phyloP scores from a whole-genome alignment of 2,113 vertebrate genomes.

The Chascanopsetta lugubris region DNA sequence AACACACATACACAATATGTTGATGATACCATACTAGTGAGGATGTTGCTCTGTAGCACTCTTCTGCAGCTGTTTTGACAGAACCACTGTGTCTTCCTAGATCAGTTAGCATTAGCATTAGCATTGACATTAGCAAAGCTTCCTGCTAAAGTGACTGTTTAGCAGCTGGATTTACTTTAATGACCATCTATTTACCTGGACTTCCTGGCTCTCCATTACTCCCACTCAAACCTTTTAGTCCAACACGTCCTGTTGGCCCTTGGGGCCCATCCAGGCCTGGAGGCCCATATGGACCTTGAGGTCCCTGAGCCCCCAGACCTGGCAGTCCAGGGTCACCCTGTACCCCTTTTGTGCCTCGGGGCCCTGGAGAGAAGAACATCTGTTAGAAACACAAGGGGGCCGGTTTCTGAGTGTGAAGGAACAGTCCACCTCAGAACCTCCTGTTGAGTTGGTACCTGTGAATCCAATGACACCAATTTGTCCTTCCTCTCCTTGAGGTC shows the following conservation, averaged over 20 bases:
- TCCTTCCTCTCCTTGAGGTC: constrained; percentile 64
- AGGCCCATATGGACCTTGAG: constrained; percentile 50
- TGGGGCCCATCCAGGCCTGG: constrained; percentile 56
- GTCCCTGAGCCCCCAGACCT: constrained; percentile 47
- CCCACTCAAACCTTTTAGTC: constrained; percentile 62
- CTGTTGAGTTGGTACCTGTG: constrained; percentile 36
- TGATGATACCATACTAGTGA: neutral
- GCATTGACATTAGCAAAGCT: too few species aligned
- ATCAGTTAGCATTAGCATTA: too few species aligned
- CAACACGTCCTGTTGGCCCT: constrained; percentile 53
- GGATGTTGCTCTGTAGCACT: too few species aligned
- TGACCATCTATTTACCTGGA: constrained; percentile 61
- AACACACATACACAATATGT: constrained; percentile 10
- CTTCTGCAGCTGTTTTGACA: neutral
- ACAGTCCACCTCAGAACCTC: neutral
- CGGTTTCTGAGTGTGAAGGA: neutral
- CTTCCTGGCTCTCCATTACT: constrained; percentile 55
- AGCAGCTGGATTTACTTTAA: too few species aligned
- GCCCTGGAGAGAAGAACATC: constrained; percentile 43
- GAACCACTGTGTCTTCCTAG: too few species aligned
- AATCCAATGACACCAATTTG: constrained; percentile 50
- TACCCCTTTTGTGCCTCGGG: constrained; percentile 57
- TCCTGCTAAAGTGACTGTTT: too few species aligned
- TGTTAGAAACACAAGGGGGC: neutral
- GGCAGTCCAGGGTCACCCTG: constrained; percentile 63